These are phyloP conservation scores for Pristiophorus japonicus DNA, from an alignment of 2,113 vertebrate genomes.

Conservation along the genomic window DNA sequence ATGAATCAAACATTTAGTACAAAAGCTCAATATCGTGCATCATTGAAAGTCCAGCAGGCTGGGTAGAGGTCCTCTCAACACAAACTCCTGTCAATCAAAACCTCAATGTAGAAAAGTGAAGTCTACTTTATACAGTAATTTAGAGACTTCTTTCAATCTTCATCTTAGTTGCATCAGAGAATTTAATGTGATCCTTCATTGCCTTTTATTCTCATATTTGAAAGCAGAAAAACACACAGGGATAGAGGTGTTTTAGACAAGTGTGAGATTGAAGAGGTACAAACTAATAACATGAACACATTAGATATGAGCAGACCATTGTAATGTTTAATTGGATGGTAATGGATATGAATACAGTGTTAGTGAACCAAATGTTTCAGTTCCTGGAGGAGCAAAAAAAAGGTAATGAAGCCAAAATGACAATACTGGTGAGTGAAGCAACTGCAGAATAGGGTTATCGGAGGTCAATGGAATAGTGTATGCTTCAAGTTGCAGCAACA, in stretches of 20 bases:
- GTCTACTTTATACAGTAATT: neutral
- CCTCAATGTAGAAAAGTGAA: conserved; percentile 3
- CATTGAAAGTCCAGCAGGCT: neutral
- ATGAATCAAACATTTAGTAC: conserved; percentile 36
- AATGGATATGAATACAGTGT: neutral
- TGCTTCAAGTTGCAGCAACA: neutral
- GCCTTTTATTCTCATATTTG: neutral
- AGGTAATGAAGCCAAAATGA: neutral
- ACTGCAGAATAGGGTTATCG: neutral
- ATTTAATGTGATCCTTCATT: neutral
- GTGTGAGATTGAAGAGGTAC: neutral
- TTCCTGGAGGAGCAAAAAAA: conserved; percentile 10
- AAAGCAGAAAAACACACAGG: neutral
- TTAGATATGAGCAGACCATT: neutral
- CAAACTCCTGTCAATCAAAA: neutral
- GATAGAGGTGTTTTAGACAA: neutral
- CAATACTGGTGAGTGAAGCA: neutral
- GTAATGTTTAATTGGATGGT: neutral
- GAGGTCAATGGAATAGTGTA: conserved; percentile 3
- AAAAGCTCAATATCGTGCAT: conserved; percentile 8
- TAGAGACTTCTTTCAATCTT: conserved; percentile 1
- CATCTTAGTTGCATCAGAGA: neutral
- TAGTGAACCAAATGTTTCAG: neutral
- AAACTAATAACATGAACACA: neutral
- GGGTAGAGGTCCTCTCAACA: neutral